Evolutionary conservation across 2,797 vertebrate genomes (phyloP).

Genomic region (Anguilla anguilla): DNA sequence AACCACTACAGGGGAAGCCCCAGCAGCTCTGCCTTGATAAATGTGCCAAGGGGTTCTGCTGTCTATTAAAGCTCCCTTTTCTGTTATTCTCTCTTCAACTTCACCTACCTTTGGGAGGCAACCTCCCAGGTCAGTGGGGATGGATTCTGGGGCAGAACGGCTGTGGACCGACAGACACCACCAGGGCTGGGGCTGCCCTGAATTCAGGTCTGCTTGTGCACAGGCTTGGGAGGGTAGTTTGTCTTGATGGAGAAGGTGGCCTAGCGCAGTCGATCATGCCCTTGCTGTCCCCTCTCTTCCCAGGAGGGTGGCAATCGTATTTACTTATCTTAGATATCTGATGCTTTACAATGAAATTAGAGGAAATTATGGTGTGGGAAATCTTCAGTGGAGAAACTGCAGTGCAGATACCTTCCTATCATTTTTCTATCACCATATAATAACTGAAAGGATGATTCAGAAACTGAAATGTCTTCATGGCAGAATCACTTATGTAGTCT

Average conservation of each 20-base stretch:
- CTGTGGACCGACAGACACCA: conserved; percentile 11
- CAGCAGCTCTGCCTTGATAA: neutral
- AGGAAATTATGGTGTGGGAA: neutral
- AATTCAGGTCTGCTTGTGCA: conserved; percentile 43
- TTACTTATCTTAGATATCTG: neutral
- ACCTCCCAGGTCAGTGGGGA: conserved; percentile 27
- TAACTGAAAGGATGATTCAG: neutral
- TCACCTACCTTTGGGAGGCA: neutral
- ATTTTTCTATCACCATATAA: neutral
- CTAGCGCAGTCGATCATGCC: conserved; percentile 33
- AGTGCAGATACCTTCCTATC: too few species aligned
- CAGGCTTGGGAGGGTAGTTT: conserved; percentile 38
- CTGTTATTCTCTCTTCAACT: neutral
- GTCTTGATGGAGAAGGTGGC: conserved; percentile 62
- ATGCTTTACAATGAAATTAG: neutral
- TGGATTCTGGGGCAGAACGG: conserved; percentile 27
- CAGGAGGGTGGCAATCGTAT: too few species aligned
- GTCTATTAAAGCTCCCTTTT: conserved; percentile 18
- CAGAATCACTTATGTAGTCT: neutral
- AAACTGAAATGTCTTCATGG: neutral
- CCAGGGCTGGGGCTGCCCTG: conserved; percentile 36
- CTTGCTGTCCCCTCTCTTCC: conserved; percentile 32
- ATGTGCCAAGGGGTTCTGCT: neutral
- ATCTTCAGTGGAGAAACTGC: neutral
- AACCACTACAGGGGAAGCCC: neutral